Percentiles rank a stretch among this genome's conserved stretches.
Evolutionary conservation across 2,797 vertebrate genomes (phyloP).

Genomic region (Dallia pectoralis): DNA sequence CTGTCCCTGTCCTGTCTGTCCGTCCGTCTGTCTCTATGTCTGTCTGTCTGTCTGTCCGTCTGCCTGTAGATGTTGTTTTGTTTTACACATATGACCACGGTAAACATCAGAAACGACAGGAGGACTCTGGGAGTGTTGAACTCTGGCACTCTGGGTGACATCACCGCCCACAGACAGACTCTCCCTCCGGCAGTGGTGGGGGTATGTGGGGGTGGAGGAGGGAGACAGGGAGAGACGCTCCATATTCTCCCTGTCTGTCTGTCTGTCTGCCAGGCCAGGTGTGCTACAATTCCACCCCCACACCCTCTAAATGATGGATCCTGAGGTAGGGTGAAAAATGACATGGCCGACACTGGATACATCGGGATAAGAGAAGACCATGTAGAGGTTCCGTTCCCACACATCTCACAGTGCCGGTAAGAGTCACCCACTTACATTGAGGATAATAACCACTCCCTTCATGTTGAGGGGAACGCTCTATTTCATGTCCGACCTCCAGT

Average conservation of each 20-base stretch:
- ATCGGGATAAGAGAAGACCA: slow-evolving; percentile 45
- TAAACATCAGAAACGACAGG: background rate
- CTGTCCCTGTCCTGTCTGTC: slow-evolving; percentile 6
- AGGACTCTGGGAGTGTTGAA: slow-evolving; percentile 46
- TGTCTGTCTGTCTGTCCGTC: slow-evolving; percentile 1
- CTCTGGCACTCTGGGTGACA: slow-evolving; percentile 62
- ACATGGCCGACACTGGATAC: slow-evolving; percentile 62
- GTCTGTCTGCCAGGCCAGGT: slow-evolving; percentile 60
- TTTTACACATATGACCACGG: background rate
- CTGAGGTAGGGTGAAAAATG: slow-evolving; percentile 60
- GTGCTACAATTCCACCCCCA: slow-evolving; percentile 57
- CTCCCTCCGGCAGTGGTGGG: slow-evolving; percentile 36
- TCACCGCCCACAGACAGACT: slow-evolving; percentile 60
- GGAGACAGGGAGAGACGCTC: slow-evolving; percentile 44
- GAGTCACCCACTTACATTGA: slow-evolving; percentile 5
- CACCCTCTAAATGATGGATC: slow-evolving; percentile 41
- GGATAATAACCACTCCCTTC: background rate
- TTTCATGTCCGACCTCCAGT: background rate
- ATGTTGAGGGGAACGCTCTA: background rate
- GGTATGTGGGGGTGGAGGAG: slow-evolving; percentile 28
- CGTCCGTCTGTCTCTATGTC: background rate
- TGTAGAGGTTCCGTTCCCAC: slow-evolving; percentile 57
- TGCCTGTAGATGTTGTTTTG: background rate
- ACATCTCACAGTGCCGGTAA: slow-evolving; percentile 41
- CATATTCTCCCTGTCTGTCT: slow-evolving; percentile 39